Base-by-base conservation (phyloP, 2,113 vertebrate genomes). In the Dipodomys ordii region DNA sequence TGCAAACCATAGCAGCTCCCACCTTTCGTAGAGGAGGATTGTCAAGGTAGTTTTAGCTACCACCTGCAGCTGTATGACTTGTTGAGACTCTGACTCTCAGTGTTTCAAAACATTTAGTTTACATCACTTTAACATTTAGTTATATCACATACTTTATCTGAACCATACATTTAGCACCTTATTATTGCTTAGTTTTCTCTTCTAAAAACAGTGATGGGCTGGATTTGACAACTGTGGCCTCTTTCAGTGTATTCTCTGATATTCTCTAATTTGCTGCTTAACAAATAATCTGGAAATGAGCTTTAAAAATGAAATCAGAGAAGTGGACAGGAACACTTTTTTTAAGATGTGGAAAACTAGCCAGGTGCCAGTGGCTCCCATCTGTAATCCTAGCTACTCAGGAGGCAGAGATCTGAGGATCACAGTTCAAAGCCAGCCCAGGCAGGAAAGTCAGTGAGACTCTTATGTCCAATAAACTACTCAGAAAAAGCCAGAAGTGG, bases 241-340 rank as follows among this genome's bases (percentile, higher is more conserved):
- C 28, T 74, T 83, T 69, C 23, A 13, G 6, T 9, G 6, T 12
- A 5, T 77, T 60, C n/a, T 87, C 4, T 19, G 44, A 69, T 49
- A 49, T 49, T 49, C 72, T 18, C 0, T 23, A 13, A 49, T 11
- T 8, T 4, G 15, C 44, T 30, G 28, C 64, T 72, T 78, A 62
- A 83, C 12, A 46, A 83, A 91, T 44, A 49, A 28, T 53, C 82
- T 85, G 25, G 72, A 25, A 81, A 44, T 0, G 6, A 84, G 25
- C 69, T 88, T 90, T 88, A 71, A 68, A 80, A 90, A 62, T 46
- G 78, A 91, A 94, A 69, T 83, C 65, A 57, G 46, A 57, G 79
- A 87, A 62, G 8, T 77, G 32, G 53, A 89, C 53, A 69, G 49
- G 44, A 69, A 84, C 60, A 44, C 2, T 0, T 85, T 92, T 0